Evolutionary conservation across 2,888 invertebrate species (phyloP), one percentile per base, ranked within the genome.

Genomic region (Eupithecia subumbrata): DNA sequence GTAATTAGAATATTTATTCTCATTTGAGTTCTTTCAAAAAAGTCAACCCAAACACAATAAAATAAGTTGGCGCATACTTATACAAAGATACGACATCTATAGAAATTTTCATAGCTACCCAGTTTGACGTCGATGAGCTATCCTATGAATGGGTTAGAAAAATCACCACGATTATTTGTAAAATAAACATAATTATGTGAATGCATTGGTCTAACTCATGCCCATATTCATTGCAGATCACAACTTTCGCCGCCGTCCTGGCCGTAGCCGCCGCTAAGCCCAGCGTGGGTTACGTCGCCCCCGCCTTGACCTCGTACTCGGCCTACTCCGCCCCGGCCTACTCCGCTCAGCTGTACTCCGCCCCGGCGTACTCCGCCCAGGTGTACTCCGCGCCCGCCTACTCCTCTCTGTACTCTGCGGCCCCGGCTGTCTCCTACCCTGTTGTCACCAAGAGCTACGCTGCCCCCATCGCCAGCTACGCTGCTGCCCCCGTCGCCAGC

Each of bases 211-310:
- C 56, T 56, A 12, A 56, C 11, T 22, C 22, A 56, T 56, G 12
- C 5, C 1, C 5, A 67, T 64, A 5, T 9, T 73, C 72, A 66
- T 86, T 87, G 56, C 83, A 90, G 90, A 84, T 80, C 67, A 71
- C 88, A 74, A 79, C 88, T 72, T 82, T 89, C 76, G 84, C 86
- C 78, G 84, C 86, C 80, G 78, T 88, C 76, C 78, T 89, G 88
- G 86, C 92, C 85, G 48, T 93, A 84, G 80, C 91, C 85, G 83
- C 91, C 85, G 87, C 93, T 85, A 86, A 92, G 87, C 77, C 93
- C 37, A 73, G 77, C 71, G 73, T 71, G 22, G 79, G 74, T 56
- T 68, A 78, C 76, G 0, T 71, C 2, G 76, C 74, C n/a, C 64
- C 80, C 40, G 72, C 72, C 4, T 37, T n/a, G 45, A 70, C 18